Base-by-base conservation (phyloP, 1,140 invertebrate genomes). In the Drosophila watanabei region DNA sequence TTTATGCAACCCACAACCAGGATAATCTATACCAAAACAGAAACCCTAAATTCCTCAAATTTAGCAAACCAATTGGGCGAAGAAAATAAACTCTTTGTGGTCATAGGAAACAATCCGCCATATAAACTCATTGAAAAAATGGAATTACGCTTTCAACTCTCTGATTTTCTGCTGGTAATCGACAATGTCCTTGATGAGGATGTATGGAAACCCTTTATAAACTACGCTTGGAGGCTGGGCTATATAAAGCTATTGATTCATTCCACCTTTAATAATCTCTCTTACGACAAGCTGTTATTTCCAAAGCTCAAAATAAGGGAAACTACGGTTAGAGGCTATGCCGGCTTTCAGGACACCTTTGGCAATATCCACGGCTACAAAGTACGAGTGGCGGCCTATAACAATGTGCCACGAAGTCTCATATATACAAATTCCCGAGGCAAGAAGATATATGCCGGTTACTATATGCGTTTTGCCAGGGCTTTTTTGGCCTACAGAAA, bases 301-400 rank as follows among this genome's bases (percentile, higher is more conserved):
- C 84, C 84, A 1, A 5, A 60, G 0, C 1, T 87, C 0, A 20
- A 32, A 4, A 20, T 87, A 4, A 9, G 20, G 5, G 30, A 54
- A 8, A 73, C 60, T 18, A 78, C 32, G 6, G 62, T 80, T 0
- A 14, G 35, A 2, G 35, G 30, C 4, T 87, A 80, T 30, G 52
- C 54, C 0, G 5, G 11, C 0, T 24, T 32, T 0, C 56, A 59
- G 0, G 54, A 48, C 7, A 11, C 18, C 0, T 37, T 70, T 20
- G 18, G 1, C 0, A 30, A 87, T 56, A 3, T 87, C 5, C 13
- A 77, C 5, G 68, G 77, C 10, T 28, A 51, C 11, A 33, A 37
- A 33, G 54, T 82, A 13, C 80, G 76, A 10, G 79, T 87, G 20
- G 84, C 84, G 0, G 60, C 46, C 41, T 87, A 87, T 18, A 63